Evolutionary conservation across 2,888 invertebrate species (phyloP), one percentile per base, ranked within the genome.

Genomic region (Dryobotodes eremita): DNA sequence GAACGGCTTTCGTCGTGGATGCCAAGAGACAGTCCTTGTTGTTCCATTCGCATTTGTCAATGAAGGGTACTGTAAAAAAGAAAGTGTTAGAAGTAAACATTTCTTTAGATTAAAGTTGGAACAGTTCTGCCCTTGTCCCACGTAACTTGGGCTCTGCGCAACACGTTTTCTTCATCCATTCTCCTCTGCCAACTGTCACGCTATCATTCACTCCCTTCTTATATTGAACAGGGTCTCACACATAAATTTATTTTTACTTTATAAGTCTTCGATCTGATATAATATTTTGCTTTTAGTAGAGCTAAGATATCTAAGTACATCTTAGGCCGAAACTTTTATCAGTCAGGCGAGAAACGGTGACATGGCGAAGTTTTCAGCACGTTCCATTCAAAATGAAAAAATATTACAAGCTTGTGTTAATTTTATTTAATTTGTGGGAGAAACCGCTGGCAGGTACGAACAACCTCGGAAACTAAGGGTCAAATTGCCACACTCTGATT

Each of bases 1-100:
- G 77, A 5, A 87, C 0, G 1, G 89, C 89, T 57, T 83, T 79
- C 26, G 53, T 69, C 0, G 89, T 53, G 11, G 88, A 88, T 36
- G 13, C 20, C 4, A 31, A 0, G 11, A 88, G 17, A 42, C 88
- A 88, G 0, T 59, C 57, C 10, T 83, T 69, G 55, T 88, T 79
- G 8, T n/a, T 53, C 87, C 81, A 83, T 64, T 53, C 13, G 48
- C 88, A 88, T 61, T 81, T 85, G 2, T 85, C 77, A 17, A 88
- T 87, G 53, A 88, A 88, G 0, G 87, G 77, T 20, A 31, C 89
- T 89, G 76, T 0, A 55, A 70, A 62, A 50, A 46, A 31, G 0
- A 42, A 59, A 48, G 1, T 20, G 5, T 53, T n/a, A 42, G 2
- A 17, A 7, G 4, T 65, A 15, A n/a, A 42, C 0, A n/a, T 66